A percentile compares a stretch with the other conserved stretches of the same genome.
Evolutionary conservation across 1,140 invertebrate genomes (phyloP).

Genomic region (Spodoptera litura): DNA sequence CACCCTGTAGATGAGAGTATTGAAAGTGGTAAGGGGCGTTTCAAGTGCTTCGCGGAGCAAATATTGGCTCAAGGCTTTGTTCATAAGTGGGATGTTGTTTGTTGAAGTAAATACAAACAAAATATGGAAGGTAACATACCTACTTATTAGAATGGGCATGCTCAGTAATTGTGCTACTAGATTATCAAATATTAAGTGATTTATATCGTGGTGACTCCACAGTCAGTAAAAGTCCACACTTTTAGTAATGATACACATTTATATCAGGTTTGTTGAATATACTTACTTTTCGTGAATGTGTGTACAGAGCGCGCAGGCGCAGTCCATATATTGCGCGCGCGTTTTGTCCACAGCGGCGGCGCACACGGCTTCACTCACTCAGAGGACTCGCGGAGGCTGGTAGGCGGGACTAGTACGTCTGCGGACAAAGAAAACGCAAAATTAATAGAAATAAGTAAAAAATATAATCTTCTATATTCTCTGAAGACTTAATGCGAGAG

Average conservation of each 20-base stretch:
- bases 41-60: not conserved
- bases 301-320: slow-evolving; percentile 59
- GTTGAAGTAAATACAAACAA: too few relatives aligned
- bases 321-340: slow-evolving; percentile 63
- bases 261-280: not conserved
- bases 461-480: too few relatives aligned
- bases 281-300: slow-evolving; percentile 67
- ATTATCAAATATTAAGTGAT: too few relatives aligned
- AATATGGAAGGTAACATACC: too few relatives aligned
- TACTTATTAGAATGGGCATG: too few relatives aligned
- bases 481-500: too few relatives aligned
- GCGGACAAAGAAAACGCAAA: slow-evolving; percentile 1
- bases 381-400: slow-evolving; percentile 1
- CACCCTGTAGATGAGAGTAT: slow-evolving; percentile 2
- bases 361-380: slow-evolving; percentile 22
- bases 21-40: not conserved
- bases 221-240: too few relatives aligned
- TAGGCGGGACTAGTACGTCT: slow-evolving; percentile 13
- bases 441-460: too few relatives aligned
- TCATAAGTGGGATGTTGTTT: too few relatives aligned
- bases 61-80: not conserved
- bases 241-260: too few relatives aligned
- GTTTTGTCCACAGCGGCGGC: slow-evolving; percentile 26
- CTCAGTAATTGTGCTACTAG: too few relatives aligned
- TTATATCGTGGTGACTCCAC: not conserved